Percentiles rank a stretch among this genome's conserved stretches.
phyloP scores from a whole-genome alignment of 2,113 vertebrate species.

The Haemorhous mexicanus region DNA sequence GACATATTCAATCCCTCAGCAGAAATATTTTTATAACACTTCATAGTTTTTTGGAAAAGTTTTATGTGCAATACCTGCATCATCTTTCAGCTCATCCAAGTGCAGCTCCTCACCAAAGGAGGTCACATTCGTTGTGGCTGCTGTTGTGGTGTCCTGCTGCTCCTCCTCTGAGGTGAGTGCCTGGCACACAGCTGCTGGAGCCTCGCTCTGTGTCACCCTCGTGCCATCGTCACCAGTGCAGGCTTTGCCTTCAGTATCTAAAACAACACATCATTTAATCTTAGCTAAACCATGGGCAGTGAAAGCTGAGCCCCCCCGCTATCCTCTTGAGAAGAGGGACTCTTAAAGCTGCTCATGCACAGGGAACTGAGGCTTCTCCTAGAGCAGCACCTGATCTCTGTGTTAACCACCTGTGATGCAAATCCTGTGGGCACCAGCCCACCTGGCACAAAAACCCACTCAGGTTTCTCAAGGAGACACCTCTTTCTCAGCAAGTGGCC shows the following conservation, averaged over 20 bases:
- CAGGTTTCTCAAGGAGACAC: neutral
- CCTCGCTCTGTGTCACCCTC: constrained; percentile 39
- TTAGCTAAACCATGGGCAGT: neutral
- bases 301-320: neutral
- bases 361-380: neutral
- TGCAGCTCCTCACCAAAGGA: constrained; percentile 51
- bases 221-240: constrained; percentile 38
- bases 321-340: neutral
- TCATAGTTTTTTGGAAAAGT: neutral
- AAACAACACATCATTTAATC: constrained; percentile 26
- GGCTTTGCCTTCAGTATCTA: constrained; percentile 72
- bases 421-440: neutral
- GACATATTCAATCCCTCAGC: neutral
- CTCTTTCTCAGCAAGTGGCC: neutral
- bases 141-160: constrained; percentile 37
- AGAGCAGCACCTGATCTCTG: neutral
- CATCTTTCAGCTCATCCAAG: constrained; percentile 49
- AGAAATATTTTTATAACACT: neutral
- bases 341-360: neutral
- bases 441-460: neutral
- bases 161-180: constrained; percentile 39
- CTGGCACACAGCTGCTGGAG: constrained; percentile 56
- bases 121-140: constrained; percentile 15
- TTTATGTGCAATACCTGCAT: constrained; percentile 68
- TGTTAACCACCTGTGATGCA: neutral